A percentile compares a stretch with the other conserved stretches of the same genome.
Conservation (phyloP, 1,140 invertebrate genomes). For the Phymorhynchus buccinoides region DNA sequence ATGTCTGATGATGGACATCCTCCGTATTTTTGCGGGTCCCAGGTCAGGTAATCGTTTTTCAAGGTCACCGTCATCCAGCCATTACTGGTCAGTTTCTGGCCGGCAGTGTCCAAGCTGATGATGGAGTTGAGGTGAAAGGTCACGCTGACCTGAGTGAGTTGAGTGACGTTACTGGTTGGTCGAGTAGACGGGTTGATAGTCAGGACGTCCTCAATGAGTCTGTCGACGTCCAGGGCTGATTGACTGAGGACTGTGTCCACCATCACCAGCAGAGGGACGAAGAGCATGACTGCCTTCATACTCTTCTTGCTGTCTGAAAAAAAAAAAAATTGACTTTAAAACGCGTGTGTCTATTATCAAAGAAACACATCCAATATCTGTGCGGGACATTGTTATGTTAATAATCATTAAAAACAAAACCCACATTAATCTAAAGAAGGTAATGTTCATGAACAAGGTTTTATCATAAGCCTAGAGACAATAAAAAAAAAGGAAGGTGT, state of each 20-base stretch:
- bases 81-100: conserved; percentile 25
- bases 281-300: background rate
- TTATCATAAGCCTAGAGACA: too few species aligned
- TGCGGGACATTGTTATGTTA: too few species aligned
- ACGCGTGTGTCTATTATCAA: too few species aligned
- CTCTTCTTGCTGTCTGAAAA: background rate
- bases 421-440: too few species aligned
- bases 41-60: conserved; percentile 26
- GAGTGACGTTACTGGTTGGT: background rate
- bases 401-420: too few species aligned
- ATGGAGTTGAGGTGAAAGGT: conserved; percentile 37
- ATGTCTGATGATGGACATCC: conserved; percentile 4
- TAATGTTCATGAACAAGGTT: too few species aligned
- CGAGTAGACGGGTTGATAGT: background rate
- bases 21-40: conserved; percentile 26
- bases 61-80: conserved; percentile 27
- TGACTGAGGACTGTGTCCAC: background rate
- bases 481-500: too few species aligned
- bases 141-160: background rate
- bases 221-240: background rate
- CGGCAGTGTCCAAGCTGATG: background rate
- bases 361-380: too few species aligned
- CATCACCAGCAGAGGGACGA: background rate
- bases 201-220: background rate
- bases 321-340: too few species aligned